phyloP scores from a whole-genome alignment of 2,888 invertebrate genomes.

The Drosophila borealis region DNA sequence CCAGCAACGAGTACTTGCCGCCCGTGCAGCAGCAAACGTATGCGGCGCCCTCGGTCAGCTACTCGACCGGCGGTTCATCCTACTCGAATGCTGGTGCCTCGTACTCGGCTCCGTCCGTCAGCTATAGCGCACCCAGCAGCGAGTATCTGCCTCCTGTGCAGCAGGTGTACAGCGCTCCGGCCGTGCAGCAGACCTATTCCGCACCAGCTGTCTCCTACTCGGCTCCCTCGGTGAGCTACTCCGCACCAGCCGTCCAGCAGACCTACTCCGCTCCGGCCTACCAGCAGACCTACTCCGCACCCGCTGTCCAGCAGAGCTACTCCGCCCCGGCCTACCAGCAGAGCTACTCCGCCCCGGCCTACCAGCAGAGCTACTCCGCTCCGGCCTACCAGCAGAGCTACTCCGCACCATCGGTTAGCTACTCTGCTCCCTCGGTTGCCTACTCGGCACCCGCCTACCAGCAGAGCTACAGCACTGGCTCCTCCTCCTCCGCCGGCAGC shows the following conservation, averaged over 20 bases:
- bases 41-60: slow-evolving; percentile 34
- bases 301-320: slow-evolving; percentile 29
- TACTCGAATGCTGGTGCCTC: slow-evolving; percentile 8
- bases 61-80: slow-evolving; percentile 18
- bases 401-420: slow-evolving; percentile 30
- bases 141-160: slow-evolving; percentile 50
- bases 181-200: slow-evolving; percentile 48
- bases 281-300: slow-evolving; percentile 20
- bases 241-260: slow-evolving; percentile 50
- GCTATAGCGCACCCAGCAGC: slow-evolving; percentile 46
- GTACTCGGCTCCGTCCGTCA: slow-evolving; percentile 48
- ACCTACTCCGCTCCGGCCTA: slow-evolving; percentile 38
- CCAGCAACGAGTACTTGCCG: slow-evolving; percentile 77
- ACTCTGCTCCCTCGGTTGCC: slow-evolving; percentile 29
- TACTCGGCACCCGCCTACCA: slow-evolving; percentile 49
- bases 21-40: slow-evolving; percentile 65
- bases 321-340: slow-evolving; percentile 43
- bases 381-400: slow-evolving; percentile 46
- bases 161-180: slow-evolving; percentile 57
- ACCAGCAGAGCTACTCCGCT: slow-evolving; percentile 21
- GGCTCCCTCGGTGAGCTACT: slow-evolving; percentile 55
- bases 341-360: slow-evolving; percentile 12
- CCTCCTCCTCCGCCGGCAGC: slow-evolving; percentile 44
- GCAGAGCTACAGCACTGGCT: slow-evolving; percentile 49
- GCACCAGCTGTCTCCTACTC: slow-evolving; percentile 49